Base-by-base conservation (phyloP, 2,888 invertebrate genomes). In the Mechanitis mazaeus region DNA sequence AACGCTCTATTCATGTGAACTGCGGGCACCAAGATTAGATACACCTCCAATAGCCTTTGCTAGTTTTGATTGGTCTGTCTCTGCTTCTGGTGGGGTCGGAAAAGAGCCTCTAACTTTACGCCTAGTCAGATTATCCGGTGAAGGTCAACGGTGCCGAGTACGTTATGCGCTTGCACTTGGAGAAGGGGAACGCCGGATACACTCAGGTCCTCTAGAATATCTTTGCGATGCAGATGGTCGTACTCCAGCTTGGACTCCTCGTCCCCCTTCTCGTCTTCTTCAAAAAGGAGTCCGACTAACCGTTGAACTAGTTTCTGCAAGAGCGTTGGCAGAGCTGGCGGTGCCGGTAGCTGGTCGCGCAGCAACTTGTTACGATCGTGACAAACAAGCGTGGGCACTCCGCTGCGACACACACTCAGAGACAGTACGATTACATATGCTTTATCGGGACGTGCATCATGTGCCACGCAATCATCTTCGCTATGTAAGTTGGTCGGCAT, bases 31-130 rank as follows among this genome's bases (percentile, higher is more conserved):
- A 2, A 90, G 91, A 6, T 85, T 92, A 55, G 89, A 87, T 64
- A 88, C 89, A 35, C 84, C 87, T 28, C 89, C 88, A 63, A 95
- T 96, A 80, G 93, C 94, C 0, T 96, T 95, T 78, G 95, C 95
- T 7, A 94, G 94, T 38, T 95, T 94, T 79, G 95, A 96, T 76
- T 96, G 96, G 96, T 95, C 94, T 72, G 89, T 95, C 54, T 90
- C 93, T 1, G 91, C 93, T 53, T 93, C 92, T 2, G 89, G 91
- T 59, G 93, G 93, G 50, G 83, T 87, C 62, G 92, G 92, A 42
- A 92, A 92, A 71, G 92, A 93, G 59, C 87, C 88, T 1, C 72
- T 89, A 7, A 69, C 85, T 12, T 72, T 94, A 58, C 92, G 93
- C 61, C 85, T 96, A 47, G 93, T 93, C 74, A 91, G 95, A 58